Percentiles rank a stretch among this genome's conserved stretches.
These are phyloP conservation scores for Aldabrachelys gigantea DNA, from an alignment of 2,113 vertebrate genomes.

Conservation along the genomic window DNA sequence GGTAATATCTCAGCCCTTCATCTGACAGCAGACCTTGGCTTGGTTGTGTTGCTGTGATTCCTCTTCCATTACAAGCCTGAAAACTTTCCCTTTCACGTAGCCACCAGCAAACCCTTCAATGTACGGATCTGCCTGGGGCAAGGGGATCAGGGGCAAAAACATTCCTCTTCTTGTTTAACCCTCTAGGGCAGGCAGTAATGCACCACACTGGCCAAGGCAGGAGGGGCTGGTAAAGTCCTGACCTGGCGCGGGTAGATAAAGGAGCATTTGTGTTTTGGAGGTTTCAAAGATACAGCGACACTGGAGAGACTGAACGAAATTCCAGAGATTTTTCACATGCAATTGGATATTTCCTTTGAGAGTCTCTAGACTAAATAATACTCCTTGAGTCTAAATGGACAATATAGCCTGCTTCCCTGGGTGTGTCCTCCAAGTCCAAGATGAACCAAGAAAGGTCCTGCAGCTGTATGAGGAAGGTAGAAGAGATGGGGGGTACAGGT, in stretches of 20 bases:
- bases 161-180: too few relatives aligned
- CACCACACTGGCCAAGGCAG: background rate
- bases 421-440: background rate
- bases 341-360: conserved; percentile 77
- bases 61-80: background rate
- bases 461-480: background rate
- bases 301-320: conserved; percentile 61
- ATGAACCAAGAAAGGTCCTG: background rate
- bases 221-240: background rate
- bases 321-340: conserved; percentile 77
- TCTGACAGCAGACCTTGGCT: background rate
- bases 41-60: background rate
- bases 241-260: background rate
- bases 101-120: background rate
- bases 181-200: background rate
- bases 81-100: background rate
- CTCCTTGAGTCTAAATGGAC: conserved; percentile 58
- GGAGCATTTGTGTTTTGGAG: background rate
- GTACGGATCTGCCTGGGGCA: background rate
- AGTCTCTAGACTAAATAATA: conserved; percentile 79
- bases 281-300: conserved; percentile 16
- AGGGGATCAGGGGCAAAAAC: background rate
- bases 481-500: background rate
- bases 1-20: background rate
- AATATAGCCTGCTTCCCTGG: conserved; percentile 46